Evolutionary conservation across 1,140 invertebrate species (phyloP).

Genomic region (Solenopsis invicta): DNA sequence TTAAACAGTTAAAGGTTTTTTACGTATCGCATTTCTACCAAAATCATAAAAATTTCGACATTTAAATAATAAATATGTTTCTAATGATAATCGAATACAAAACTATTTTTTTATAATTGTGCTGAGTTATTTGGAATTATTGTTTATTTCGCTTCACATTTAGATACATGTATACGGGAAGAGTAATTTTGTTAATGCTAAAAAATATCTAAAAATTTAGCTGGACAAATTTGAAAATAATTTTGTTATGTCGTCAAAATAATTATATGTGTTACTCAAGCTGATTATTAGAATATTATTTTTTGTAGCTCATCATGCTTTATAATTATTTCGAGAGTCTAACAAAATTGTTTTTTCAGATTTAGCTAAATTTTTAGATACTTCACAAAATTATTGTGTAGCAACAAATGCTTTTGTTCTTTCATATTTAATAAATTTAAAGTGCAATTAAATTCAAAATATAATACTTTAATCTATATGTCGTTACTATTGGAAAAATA

Average conservation of each 20-base stretch:
- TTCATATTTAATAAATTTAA: background rate
- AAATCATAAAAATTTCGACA: background rate
- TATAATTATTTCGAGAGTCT: no score
- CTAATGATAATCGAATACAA: background rate
- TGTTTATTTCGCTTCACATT: background rate
- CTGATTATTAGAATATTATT: no score
- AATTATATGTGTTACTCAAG: no score
- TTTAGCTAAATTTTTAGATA: no score
- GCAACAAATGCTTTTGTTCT: background rate
- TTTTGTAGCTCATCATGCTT: no score
- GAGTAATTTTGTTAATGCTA: no score
- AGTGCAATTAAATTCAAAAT: background rate
- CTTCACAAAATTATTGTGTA: no score
- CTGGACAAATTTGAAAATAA: no score
- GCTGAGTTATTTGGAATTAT: background rate
- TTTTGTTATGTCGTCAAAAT: no score
- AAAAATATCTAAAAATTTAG: no score
- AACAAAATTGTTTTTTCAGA: no score
- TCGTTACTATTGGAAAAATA: background rate
- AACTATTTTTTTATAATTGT: conserved; percentile 1
- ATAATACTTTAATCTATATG: background rate
- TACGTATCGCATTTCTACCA: background rate
- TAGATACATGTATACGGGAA: background rate
- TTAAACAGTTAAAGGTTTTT: conserved; percentile 17
- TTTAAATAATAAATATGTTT: background rate